A percentile compares a stretch with the other conserved stretches of the same genome.
Conservation (phyloP, 2,888 invertebrate species). For the Malachius bipustulatus region DNA sequence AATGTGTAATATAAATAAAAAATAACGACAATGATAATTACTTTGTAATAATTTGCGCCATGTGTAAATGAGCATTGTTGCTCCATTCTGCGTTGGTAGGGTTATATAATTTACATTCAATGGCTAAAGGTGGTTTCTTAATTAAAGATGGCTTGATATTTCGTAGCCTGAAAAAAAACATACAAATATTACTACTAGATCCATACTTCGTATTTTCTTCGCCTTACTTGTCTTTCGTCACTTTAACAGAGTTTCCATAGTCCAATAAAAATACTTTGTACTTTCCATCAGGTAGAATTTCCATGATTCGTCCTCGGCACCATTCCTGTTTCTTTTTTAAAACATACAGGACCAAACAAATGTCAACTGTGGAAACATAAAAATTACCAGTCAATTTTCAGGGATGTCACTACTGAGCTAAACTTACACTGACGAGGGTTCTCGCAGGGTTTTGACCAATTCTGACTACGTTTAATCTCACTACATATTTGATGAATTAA, state of each 20-base stretch:
- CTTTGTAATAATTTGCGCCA: background rate
- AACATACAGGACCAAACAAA: too few relatives aligned
- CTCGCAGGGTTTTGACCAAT: too few relatives aligned
- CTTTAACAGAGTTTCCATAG: slow-evolving; percentile 44
- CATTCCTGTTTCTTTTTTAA: too few relatives aligned
- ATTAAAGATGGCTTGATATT: background rate
- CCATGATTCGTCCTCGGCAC: slow-evolving; percentile 50
- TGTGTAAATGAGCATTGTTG: background rate
- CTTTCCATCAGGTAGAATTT: slow-evolving; percentile 25
- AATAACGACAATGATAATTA: too few relatives aligned
- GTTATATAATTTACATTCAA: slow-evolving; percentile 1
- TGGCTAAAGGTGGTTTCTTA: background rate
- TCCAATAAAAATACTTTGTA: slow-evolving; percentile 52
- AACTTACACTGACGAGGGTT: too few relatives aligned
- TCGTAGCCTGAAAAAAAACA: background rate
- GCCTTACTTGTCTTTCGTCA: slow-evolving; percentile 42
- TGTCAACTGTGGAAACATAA: too few relatives aligned
- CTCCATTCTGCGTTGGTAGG: background rate
- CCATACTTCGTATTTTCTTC: background rate
- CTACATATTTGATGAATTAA: too few relatives aligned
- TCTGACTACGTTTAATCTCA: too few relatives aligned
- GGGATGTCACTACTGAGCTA: too few relatives aligned
- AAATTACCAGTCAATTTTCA: too few relatives aligned
- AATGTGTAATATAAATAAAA: too few relatives aligned
- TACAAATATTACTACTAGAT: background rate